phyloP scores from a whole-genome alignment of 2,113 vertebrate genomes.

The Callopanchax toddi region DNA sequence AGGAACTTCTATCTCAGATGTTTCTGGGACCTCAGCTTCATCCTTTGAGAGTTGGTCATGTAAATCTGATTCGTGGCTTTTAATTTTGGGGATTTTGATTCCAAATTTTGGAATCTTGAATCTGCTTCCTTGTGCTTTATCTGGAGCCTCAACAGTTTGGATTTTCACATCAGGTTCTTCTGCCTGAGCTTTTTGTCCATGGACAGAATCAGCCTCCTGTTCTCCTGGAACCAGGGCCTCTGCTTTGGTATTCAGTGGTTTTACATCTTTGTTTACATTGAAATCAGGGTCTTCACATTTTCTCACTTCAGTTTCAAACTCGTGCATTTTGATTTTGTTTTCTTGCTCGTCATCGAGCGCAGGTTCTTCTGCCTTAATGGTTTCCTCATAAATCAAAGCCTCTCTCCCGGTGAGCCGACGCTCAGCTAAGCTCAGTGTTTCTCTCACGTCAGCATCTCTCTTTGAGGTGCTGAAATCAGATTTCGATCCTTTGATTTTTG shows the following conservation, averaged over 20 bases:
- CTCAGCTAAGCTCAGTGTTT: constrained; percentile 8
- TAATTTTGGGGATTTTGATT: constrained; percentile 38
- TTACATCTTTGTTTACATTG: constrained; percentile 7
- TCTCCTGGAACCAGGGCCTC: constrained; percentile 14
- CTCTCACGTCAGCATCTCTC: constrained; percentile 30
- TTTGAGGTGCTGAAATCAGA: constrained; percentile 41
- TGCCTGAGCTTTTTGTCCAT: constrained; percentile 29
- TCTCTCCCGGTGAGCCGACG: constrained; percentile 2
- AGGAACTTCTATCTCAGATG: constrained; percentile 14
- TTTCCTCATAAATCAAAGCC: constrained; percentile 16
- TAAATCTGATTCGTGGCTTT: constrained; percentile 23
- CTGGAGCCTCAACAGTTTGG: constrained; percentile 3
- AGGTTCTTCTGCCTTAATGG: constrained; percentile 25
- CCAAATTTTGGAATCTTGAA: constrained; percentile 57
- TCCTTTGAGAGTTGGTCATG: no score
- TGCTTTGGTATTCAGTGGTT: constrained; percentile 1
- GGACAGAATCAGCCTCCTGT: not conserved
- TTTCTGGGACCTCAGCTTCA: no score
- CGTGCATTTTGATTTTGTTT: constrained; percentile 46
- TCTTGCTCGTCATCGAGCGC: constrained; percentile 13
- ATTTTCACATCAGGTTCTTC: constrained; percentile 20
- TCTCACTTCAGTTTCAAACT: constrained; percentile 27
- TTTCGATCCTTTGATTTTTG: constrained; percentile 52
- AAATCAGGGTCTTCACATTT: constrained; percentile 39
- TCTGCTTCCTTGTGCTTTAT: constrained; percentile 11